A percentile compares a stretch with the other conserved stretches of the same genome.
Conservation (phyloP, 2,888 invertebrate genomes). For the Epsilonema sp. region DNA sequence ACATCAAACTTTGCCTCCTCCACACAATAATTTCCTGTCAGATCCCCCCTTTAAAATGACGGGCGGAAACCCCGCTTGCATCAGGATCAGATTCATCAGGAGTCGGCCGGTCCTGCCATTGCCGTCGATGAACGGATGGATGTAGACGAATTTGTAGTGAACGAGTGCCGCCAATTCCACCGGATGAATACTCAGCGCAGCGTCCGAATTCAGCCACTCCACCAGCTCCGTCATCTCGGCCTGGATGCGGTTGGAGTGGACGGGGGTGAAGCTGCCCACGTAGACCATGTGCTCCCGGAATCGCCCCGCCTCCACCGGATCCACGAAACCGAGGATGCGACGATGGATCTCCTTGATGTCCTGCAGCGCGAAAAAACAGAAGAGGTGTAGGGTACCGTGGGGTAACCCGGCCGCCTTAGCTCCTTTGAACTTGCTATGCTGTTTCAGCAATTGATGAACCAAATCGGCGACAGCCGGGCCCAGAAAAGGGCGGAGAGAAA, state of each 20-base stretch:
- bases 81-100: slow-evolving; percentile 81
- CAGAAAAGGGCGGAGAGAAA: too few relatives aligned
- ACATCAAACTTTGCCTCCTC: too few relatives aligned
- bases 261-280: slow-evolving; percentile 83
- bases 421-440: too few relatives aligned
- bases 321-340: slow-evolving; percentile 77
- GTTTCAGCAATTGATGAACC: too few relatives aligned
- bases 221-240: slow-evolving; percentile 65
- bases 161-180: slow-evolving; percentile 83
- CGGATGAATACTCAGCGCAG: slow-evolving; percentile 63
- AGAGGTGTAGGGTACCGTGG: too few relatives aligned
- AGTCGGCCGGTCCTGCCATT: slow-evolving; percentile 85
- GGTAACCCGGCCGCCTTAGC: too few relatives aligned
- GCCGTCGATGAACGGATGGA: slow-evolving; percentile 90
- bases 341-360: slow-evolving; percentile 80
- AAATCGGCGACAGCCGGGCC: too few relatives aligned
- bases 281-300: slow-evolving; percentile 69
- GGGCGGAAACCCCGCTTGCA: slow-evolving; percentile 83
- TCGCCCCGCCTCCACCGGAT: slow-evolving; percentile 70
- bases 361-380: slow-evolving; percentile 40
- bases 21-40: too few relatives aligned
- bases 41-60: too few relatives aligned
- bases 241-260: slow-evolving; percentile 58
- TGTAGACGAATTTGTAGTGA: slow-evolving; percentile 85
- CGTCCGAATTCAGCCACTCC: slow-evolving; percentile 70